Conservation (phyloP, 2,888 invertebrate genomes). For the Imbricaverruca yamaguchii region DNA sequence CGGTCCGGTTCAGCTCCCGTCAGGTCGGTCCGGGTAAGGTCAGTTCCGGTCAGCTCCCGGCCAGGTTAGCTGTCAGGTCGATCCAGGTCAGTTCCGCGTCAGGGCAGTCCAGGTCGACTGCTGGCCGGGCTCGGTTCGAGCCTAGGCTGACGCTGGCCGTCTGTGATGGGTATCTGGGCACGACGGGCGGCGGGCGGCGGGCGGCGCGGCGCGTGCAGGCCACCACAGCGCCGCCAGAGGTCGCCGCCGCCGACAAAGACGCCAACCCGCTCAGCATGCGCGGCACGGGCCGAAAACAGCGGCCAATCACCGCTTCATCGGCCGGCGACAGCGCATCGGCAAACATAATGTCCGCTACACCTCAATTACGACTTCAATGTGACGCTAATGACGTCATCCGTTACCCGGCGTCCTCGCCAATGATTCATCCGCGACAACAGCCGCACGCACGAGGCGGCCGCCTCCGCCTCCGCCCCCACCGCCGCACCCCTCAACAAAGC, state of each 20-base stretch:
- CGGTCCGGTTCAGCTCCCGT: too few species aligned
- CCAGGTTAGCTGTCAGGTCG: too few species aligned
- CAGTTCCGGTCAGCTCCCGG: too few species aligned
- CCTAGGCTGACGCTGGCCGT: too few species aligned
- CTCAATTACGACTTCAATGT: neutral
- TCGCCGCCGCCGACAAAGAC: neutral
- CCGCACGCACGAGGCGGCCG: neutral
- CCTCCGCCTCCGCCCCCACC: neutral
- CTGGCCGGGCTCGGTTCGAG: too few species aligned
- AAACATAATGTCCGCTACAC: neutral
- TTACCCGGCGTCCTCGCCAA: neutral
- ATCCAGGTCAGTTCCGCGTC: too few species aligned
- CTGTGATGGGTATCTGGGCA: too few species aligned
- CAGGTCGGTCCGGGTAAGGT: too few species aligned
- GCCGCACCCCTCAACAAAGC: neutral
- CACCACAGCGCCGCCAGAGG: neutral
- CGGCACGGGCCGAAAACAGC: neutral
- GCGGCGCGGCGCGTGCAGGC: neutral
- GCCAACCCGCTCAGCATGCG: neutral
- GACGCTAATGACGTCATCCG: slow-evolving; percentile 2
- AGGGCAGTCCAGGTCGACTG: too few species aligned
- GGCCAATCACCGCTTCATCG: slow-evolving; percentile 9
- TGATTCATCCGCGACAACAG: neutral
- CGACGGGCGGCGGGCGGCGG: neutral
- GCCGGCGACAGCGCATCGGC: slow-evolving; percentile 11